Base-by-base conservation (phyloP, 2,888 invertebrate genomes). In the Philopedon plagiatum region DNA sequence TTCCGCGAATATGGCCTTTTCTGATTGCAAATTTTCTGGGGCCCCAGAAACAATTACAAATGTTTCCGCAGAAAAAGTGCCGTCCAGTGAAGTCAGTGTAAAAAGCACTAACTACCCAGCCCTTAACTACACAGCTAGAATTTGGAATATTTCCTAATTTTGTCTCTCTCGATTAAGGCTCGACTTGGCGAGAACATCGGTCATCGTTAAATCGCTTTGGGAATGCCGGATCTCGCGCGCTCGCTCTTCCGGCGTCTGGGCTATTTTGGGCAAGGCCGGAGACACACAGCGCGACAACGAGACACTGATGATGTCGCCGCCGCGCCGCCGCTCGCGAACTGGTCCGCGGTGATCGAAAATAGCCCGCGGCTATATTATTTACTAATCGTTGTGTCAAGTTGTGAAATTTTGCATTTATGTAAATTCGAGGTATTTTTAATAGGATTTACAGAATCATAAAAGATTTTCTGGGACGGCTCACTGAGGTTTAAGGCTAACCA, bases 211-310 rank as follows among this genome's bases (percentile, higher is more conserved):
- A 67, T 69, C 54, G 71, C 68, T 69, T 60, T 61, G 74, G 77
- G 77, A 79, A 79, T 77, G 78, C 78, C 77, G 79, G 80, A 79
- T 80, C 76, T 81, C 79, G 80, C 79, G 81, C 46, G 21, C n/a
- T 26, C 26, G 77, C 80, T 83, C 83, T 84, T 84, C 84, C 84
- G 84, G 84, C 82, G 83, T 83, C 82, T 82, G 78, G 80, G 78
- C 80, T 83, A 83, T 82, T 84, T 82, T 78, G 76, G 76, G 83
- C 84, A 84, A 84, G 84, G 84, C 83, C 83, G 81, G 51, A 51
- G 51, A 51, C 51, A 11, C 4, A 8, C 34, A 34, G 7, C 34
- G 34, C 34, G 34, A 34, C 41, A 41, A 41, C 41, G 41, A 13
- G 41, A 41, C 41, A 41, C 41, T 41, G 41, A n/a, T n/a, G n/a